phyloP scores from a whole-genome alignment of 1,140 invertebrate genomes.

The Solenopsis fugax region DNA sequence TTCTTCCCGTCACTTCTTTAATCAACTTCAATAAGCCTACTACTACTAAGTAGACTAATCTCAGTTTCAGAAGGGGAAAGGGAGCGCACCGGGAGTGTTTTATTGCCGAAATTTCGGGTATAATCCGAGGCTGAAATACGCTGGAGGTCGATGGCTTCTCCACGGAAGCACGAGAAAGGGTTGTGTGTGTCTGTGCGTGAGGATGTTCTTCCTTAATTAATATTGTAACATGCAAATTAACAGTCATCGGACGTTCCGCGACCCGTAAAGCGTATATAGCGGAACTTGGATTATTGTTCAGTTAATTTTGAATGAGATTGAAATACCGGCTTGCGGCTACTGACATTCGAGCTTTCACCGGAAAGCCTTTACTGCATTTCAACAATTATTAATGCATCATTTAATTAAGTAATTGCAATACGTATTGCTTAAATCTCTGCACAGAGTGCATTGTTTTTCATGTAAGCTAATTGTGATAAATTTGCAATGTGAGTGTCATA shows the following conservation, averaged over 20 bases:
- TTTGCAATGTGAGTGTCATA: background rate
- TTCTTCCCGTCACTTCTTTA: conserved; percentile 35
- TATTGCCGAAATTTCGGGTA: conserved; percentile 47
- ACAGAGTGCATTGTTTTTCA: background rate
- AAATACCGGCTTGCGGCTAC: background rate
- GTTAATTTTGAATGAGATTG: conserved; percentile 36
- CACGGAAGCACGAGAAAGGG: background rate
- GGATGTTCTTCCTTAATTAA: conserved; percentile 54
- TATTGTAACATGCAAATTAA: conserved; percentile 60
- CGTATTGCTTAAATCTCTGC: background rate
- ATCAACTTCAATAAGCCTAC: conserved; percentile 77
- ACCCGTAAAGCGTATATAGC: background rate
- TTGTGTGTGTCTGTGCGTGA: background rate
- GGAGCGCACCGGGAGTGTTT: background rate
- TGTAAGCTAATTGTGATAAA: conserved; percentile 15
- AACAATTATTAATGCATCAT: conserved; percentile 22
- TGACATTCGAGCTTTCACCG: background rate
- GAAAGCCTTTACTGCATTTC: conserved; percentile 4
- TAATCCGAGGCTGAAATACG: conserved; percentile 14
- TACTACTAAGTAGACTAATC: conserved; percentile 72
- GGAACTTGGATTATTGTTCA: conserved; percentile 18
- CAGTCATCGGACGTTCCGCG: conserved; percentile 14
- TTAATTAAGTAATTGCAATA: conserved; percentile 30
- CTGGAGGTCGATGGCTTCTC: background rate
- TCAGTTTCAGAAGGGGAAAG: background rate